Evolutionary conservation across 2,113 vertebrate genomes (phyloP).

Genomic region (Hucho hucho): DNA sequence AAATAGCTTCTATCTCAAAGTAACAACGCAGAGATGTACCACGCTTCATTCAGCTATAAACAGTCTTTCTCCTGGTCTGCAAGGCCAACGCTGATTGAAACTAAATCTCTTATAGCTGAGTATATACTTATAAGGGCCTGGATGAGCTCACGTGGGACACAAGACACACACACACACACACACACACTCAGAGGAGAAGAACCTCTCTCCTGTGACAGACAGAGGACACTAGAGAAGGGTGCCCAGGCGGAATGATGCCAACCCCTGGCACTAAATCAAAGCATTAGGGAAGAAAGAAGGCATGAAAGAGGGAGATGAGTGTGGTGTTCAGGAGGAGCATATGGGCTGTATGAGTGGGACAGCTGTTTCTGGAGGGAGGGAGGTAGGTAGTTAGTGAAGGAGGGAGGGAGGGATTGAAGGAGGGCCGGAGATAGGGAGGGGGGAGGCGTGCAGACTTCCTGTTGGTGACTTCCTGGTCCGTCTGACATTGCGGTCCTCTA

Average conservation of each 20-base stretch:
- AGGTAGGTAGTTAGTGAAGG: background rate
- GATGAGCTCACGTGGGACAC: too few relatives aligned
- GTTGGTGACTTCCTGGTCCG: too few relatives aligned
- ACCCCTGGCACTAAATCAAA: slow-evolving; percentile 63
- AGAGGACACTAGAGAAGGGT: slow-evolving; percentile 26
- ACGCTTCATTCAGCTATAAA: too few relatives aligned
- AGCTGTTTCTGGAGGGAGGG: slow-evolving; percentile 50
- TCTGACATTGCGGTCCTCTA: too few relatives aligned
- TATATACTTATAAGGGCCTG: too few relatives aligned
- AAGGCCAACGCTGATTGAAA: background rate
- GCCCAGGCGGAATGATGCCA: slow-evolving; percentile 43
- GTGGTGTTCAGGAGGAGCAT: slow-evolving; percentile 42
- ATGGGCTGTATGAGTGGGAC: slow-evolving; percentile 51
- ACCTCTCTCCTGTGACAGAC: background rate
- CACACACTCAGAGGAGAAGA: background rate
- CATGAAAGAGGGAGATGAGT: slow-evolving; percentile 58
- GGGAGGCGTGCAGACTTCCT: background rate
- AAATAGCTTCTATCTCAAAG: background rate
- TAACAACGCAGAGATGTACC: too few relatives aligned
- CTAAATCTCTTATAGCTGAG: background rate
- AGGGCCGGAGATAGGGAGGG: background rate
- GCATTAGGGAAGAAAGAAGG: slow-evolving; percentile 49
- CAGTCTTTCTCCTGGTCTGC: background rate
- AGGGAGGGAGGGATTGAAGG: background rate
- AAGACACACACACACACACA: too few relatives aligned